Evolutionary conservation across 1,140 invertebrate species (phyloP), one percentile per base, ranked within the genome.

Genomic region (Leptinotarsa lineolata): DNA sequence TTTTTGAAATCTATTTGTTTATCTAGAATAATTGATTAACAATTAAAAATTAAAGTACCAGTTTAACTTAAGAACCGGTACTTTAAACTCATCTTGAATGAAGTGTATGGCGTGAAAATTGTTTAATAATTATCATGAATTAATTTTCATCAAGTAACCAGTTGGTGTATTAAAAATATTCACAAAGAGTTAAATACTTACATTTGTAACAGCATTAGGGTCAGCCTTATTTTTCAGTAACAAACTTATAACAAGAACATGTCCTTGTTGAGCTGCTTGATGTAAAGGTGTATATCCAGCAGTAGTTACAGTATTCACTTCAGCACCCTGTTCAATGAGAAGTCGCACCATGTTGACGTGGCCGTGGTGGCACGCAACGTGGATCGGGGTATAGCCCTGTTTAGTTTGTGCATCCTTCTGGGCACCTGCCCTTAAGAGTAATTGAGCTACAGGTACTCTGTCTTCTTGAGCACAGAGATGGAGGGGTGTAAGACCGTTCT

Each of bases 241-340:
- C 18, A 98, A 86, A 85, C 94, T 97, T 71, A 99, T 97, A 76
- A 99, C 95, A 73, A 96, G 88, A 1, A 95, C 94, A 84, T 99
- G 97, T 0, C 98, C 98, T 86, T 99, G 98, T 85, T 99, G 97
- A 18, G 97, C 96, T 6, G 97, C 97, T 86, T 99, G 97, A 87
- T 99, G 98, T 1, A 99, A 88, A 13, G 98, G 96, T 5, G 98
- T 99, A 84, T 99, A 99, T n/a, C 96, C 96, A 64, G 92, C 91
- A 72, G 86, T 90, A n/a, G 91, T 93, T 20, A 86, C 88, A 54
- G 89, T 90, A 72, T 91, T 89, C 20, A 93, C 91, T 75, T 88
- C 91, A 74, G 90, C 93, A 77, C 88, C 91, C 72, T 96, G 92
- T 77, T 97, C 92, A 20, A 99, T 86, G 20, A 99, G 87, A 84